Conservation (phyloP, 2,888 invertebrate genomes). For the Tubulanus polymorphus region DNA sequence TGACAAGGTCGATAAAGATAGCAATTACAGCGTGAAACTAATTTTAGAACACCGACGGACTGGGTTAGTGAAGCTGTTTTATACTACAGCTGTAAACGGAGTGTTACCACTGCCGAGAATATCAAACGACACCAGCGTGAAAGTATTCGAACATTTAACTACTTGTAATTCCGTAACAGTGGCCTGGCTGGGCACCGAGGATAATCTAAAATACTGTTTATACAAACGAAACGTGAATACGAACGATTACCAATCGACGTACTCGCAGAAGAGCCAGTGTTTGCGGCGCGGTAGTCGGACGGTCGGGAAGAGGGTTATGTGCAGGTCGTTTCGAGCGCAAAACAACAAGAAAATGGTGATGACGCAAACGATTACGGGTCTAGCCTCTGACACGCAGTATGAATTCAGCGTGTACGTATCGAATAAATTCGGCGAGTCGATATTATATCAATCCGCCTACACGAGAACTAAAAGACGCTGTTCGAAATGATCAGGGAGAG, state of each 20-base stretch:
- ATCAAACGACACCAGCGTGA: slow-evolving; percentile 37
- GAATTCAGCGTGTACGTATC: slow-evolving; percentile 45
- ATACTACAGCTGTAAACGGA: slow-evolving; percentile 22
- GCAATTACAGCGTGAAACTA: neutral
- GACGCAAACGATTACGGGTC: slow-evolving; percentile 36
- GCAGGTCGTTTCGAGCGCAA: slow-evolving; percentile 20
- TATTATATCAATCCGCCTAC: slow-evolving; percentile 39
- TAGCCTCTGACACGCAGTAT: slow-evolving; percentile 38
- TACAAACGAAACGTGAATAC: slow-evolving; percentile 33
- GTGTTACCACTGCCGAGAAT: slow-evolving; percentile 36
- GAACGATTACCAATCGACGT: neutral
- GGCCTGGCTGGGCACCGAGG: slow-evolving; percentile 44
- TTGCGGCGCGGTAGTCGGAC: slow-evolving; percentile 22
- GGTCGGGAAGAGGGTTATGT: slow-evolving; percentile 21
- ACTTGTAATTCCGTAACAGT: slow-evolving; percentile 46
- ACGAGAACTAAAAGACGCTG: slow-evolving; percentile 32
- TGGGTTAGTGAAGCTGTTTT: no score
- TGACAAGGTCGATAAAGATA: neutral
- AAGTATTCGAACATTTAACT: slow-evolving; percentile 36
- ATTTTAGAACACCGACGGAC: slow-evolving; percentile 5
- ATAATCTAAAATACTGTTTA: slow-evolving; percentile 46
- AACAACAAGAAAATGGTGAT: slow-evolving; percentile 25
- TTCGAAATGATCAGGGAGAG: no score
- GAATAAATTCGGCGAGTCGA: slow-evolving; percentile 29
- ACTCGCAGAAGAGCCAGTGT: slow-evolving; percentile 17